These are phyloP conservation scores for Girardia tigrina DNA, from an alignment of 2,888 invertebrate species.

Conservation along the genomic window DNA sequence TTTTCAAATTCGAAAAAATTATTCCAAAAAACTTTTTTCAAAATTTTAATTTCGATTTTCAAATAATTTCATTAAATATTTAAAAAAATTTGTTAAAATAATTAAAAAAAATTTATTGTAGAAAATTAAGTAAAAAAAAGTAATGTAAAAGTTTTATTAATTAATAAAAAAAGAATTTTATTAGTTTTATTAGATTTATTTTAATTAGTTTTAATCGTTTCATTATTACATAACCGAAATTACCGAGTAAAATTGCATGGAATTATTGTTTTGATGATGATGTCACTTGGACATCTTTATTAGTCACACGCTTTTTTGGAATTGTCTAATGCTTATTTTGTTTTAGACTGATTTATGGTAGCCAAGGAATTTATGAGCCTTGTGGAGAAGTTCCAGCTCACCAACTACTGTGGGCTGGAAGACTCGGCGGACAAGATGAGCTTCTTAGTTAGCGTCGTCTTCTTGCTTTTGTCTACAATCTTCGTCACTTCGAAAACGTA, in stretches of 20 bases:
- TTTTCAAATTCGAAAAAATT: too few species aligned
- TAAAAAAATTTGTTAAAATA: too few species aligned
- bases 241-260: background rate
- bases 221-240: background rate
- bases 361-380: background rate
- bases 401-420: background rate
- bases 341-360: background rate
- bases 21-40: too few species aligned
- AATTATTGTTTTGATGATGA: background rate
- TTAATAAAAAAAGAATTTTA: too few species aligned
- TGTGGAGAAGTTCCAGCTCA: background rate
- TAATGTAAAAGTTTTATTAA: too few species aligned
- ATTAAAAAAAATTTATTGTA: too few species aligned
- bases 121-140: too few species aligned
- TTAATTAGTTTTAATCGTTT: background rate
- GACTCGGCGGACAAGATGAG: background rate
- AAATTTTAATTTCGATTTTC: too few species aligned
- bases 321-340: background rate
- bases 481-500: background rate
- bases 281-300: background rate
- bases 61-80: too few species aligned
- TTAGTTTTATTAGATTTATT: too few species aligned
- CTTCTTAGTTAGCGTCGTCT: background rate
- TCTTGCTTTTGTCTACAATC: background rate
- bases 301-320: background rate